phyloP scores from a whole-genome alignment of 2,113 vertebrate species.

The Eupsittula cactorum region DNA sequence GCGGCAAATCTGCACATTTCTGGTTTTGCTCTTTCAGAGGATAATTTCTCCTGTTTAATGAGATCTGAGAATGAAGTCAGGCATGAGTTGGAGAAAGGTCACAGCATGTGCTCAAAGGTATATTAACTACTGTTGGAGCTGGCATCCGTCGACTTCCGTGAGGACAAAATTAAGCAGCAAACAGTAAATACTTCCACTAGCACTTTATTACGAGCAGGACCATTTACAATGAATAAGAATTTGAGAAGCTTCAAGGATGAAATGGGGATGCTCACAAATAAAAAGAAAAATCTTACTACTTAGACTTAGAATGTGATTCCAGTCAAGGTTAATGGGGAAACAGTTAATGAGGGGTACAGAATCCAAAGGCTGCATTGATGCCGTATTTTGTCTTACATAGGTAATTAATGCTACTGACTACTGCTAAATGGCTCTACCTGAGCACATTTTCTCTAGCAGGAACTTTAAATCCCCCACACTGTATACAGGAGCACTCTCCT shows the following conservation, averaged over 20 bases:
- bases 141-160: slow-evolving; percentile 72
- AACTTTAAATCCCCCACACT: slow-evolving; percentile 70
- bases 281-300: slow-evolving; percentile 67
- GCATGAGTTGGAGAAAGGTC: slow-evolving; percentile 82
- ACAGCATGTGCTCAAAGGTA: slow-evolving; percentile 79
- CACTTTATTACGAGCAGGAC: slow-evolving; percentile 77
- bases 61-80: slow-evolving; percentile 84
- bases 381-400: slow-evolving; percentile 73
- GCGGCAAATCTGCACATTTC: slow-evolving; percentile 72
- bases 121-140: slow-evolving; percentile 76
- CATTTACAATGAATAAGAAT: slow-evolving; percentile 81
- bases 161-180: slow-evolving; percentile 82
- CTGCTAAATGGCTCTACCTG: slow-evolving; percentile 71
- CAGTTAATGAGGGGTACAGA: slow-evolving; percentile 79
- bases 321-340: slow-evolving; percentile 82
- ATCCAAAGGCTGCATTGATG: slow-evolving; percentile 75
- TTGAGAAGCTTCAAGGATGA: slow-evolving; percentile 75
- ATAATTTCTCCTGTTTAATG: slow-evolving; percentile 84
- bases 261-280: slow-evolving; percentile 77
- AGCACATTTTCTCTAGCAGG: slow-evolving; percentile 67
- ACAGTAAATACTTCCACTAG: slow-evolving; percentile 79
- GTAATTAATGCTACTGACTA: slow-evolving; percentile 78
- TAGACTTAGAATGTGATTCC: slow-evolving; percentile 69
- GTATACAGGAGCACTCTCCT: slow-evolving; percentile 42
- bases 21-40: slow-evolving; percentile 78